Evolutionary conservation across 2,113 vertebrate species (phyloP).

Genomic region (Motacilla tschutschensis): DNA sequence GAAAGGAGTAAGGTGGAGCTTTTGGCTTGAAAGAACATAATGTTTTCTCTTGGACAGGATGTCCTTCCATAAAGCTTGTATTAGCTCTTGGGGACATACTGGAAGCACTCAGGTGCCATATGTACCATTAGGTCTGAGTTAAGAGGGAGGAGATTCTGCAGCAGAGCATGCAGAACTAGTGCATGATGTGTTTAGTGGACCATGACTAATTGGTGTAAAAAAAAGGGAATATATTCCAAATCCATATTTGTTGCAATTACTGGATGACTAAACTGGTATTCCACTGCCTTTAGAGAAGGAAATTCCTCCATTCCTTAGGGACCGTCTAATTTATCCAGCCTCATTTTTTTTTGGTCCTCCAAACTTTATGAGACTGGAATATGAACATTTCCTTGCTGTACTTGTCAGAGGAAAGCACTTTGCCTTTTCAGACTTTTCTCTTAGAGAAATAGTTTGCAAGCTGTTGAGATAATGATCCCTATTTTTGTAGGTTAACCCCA

Average conservation of each 20-base stretch:
- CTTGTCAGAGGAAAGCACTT: neutral
- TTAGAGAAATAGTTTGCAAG: neutral
- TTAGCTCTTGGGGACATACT: neutral
- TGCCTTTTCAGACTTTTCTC: neutral
- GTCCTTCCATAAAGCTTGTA: conserved; percentile 14
- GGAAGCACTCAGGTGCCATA: conserved; percentile 18
- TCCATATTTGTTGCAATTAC: conserved; percentile 8
- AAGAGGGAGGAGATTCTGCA: conserved; percentile 34
- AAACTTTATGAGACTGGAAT: neutral
- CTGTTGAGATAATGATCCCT: neutral
- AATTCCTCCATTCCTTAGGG: conserved; percentile 27
- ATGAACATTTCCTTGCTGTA: neutral
- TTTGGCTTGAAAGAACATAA: conserved; percentile 20
- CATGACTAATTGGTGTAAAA: neutral
- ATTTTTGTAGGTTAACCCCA: neutral
- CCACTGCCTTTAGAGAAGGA: neutral
- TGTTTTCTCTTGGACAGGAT: conserved; percentile 37
- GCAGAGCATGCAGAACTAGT: neutral
- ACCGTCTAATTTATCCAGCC: conserved; percentile 8
- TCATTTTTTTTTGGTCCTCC: neutral
- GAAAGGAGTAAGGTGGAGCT: conserved; percentile 20
- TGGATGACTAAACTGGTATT: conserved; percentile 26
- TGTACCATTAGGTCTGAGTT: conserved; percentile 27
- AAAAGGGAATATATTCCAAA: neutral
- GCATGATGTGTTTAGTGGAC: neutral